phyloP scores from a whole-genome alignment of 2,888 invertebrate genomes.

The Eupithecia dodoneata region DNA sequence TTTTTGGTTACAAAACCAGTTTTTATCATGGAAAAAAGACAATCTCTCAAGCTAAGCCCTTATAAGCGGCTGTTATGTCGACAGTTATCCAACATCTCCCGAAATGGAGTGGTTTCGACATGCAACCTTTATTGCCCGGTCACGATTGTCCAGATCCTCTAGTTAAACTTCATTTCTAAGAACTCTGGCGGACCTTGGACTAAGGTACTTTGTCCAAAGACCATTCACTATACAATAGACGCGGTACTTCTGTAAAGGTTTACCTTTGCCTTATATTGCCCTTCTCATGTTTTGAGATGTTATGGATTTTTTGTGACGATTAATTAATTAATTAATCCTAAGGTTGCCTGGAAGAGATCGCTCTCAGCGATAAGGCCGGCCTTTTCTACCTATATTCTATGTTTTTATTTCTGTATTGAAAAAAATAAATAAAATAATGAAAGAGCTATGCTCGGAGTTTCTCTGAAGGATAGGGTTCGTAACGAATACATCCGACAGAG shows the following conservation, averaged over 20 bases:
- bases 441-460: too few relatives aligned
- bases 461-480: too few relatives aligned
- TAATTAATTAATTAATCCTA: too few relatives aligned
- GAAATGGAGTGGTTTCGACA: constrained; percentile 49
- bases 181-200: constrained; percentile 51
- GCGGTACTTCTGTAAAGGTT: not conserved
- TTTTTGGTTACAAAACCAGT: not conserved
- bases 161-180: constrained; percentile 45
- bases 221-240: constrained; percentile 29
- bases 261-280: constrained; percentile 7
- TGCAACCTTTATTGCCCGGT: constrained; percentile 50
- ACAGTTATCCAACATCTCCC: constrained; percentile 41
- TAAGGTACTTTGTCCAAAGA: constrained; percentile 30
- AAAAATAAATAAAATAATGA: too few relatives aligned
- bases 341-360: too few relatives aligned
- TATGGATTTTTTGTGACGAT: not conserved
- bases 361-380: too few relatives aligned
- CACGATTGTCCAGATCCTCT: constrained; percentile 52
- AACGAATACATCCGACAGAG: too few relatives aligned
- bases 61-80: constrained; percentile 29
- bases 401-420: too few relatives aligned
- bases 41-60: constrained; percentile 15
- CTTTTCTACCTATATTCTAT: too few relatives aligned
- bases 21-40: constrained; percentile 14
- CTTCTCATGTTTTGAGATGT: not conserved